These are phyloP conservation scores for Meles meles DNA, from an alignment of 2,113 vertebrate species.

Conservation along the genomic window DNA sequence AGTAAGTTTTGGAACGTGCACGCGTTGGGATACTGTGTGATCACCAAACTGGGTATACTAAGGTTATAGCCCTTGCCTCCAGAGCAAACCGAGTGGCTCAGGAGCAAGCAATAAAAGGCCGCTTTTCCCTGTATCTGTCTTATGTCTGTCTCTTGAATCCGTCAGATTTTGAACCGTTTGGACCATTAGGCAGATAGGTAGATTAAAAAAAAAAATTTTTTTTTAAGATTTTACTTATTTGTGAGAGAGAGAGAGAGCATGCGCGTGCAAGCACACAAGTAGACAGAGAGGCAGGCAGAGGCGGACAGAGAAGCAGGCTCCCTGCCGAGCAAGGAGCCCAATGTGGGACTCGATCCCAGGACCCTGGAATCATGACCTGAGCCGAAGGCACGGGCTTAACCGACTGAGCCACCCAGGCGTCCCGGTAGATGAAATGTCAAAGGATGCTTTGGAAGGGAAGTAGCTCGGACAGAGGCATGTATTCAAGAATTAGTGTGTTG, in stretches of 20 bases:
- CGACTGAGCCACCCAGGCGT: too few relatives aligned
- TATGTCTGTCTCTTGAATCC: too few relatives aligned
- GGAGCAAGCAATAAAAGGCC: neutral
- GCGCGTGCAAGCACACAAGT: too few relatives aligned
- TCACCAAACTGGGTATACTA: neutral
- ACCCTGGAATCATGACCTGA: too few relatives aligned
- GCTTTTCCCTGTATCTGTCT: neutral
- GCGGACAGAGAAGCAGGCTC: too few relatives aligned
- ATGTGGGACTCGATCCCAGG: too few relatives aligned
- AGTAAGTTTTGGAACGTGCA: neutral
- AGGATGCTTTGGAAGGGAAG: neutral
- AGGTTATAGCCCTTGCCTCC: neutral
- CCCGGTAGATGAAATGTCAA: neutral
- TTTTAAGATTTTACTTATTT: too few relatives aligned
- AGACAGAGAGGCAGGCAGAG: too few relatives aligned
- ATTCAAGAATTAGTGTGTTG: neutral
- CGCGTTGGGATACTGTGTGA: neutral
- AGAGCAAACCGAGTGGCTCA: neutral
- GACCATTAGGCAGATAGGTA: neutral
- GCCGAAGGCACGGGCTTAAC: too few relatives aligned
- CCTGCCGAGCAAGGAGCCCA: too few relatives aligned
- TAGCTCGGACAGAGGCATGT: neutral
- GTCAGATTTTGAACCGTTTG: neutral
- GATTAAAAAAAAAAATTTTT: too few relatives aligned
- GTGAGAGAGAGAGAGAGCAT: too few relatives aligned